Evolutionary conservation across 1,140 invertebrate genomes (phyloP), one percentile per base, ranked within the genome.

Genomic region (Lasaia peninsularis): DNA sequence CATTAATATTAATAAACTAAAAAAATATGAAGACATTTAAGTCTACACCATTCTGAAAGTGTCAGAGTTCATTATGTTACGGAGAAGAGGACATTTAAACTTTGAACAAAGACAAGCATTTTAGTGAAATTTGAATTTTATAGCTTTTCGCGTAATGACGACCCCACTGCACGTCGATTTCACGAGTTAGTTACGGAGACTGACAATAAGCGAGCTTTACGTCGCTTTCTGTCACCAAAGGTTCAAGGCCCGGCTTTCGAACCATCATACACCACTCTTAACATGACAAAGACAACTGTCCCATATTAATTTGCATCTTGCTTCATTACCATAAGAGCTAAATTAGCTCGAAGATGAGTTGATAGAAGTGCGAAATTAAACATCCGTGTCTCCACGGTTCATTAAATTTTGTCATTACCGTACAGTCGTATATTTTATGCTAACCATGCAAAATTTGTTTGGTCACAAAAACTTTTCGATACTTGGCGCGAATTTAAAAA

Each of bases 171-270:
- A 71, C 66, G 80, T 53, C 66, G 75, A 88, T 86, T 88, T 88
- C 81, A 82, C 82, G 75, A 64, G 69, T 88, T 86, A 84, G 81
- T 64, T 70, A 86, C 83, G 83, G 69, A 40, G 67, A 85, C 83
- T 88, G 83, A 84, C 81, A 88, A 86, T 86, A 79, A 67, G 64
- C 70, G 62, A 67, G 60, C 66, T 78, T 78, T 78, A 76, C 68
- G 61, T 64, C 64, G 62, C 40, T 44, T 62, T 64, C 69, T 84
- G 81, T 83, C 82, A 79, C 78, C 65, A 63, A 69, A 57, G 71
- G 78, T 82, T 76, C 79, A 78, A 69, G 71, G 73, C 63, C 63
- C 61, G 68, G 50, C 68, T 70, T 63, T 44, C 40, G 63, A 64
- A 64, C 62, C 73, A 75, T 82, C 81, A 77, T 82, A 85, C 82